Evolutionary conservation across 1,140 invertebrate genomes (phyloP).

Genomic region (Drosophila miranda): DNA sequence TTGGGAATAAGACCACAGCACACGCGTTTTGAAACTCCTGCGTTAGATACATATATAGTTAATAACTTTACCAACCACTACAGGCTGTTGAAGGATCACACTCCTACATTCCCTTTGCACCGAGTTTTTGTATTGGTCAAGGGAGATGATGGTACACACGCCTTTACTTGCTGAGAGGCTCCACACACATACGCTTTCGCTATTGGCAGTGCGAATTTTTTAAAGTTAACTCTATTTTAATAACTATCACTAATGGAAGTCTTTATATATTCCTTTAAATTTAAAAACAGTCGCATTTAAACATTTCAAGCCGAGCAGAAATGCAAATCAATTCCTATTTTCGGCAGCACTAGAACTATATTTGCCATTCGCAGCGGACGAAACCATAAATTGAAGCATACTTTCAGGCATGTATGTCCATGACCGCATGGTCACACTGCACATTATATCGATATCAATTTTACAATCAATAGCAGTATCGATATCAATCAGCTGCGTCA

Average conservation of each 20-base stretch:
- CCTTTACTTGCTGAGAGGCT: constrained; percentile 14
- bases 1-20: constrained; percentile 23
- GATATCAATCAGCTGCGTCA: too few species aligned
- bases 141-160: constrained; percentile 22
- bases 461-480: too few species aligned
- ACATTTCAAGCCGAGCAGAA: constrained; percentile 38
- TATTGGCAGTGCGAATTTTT: constrained; percentile 28
- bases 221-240: constrained; percentile 10
- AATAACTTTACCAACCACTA: too few species aligned
- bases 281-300: constrained; percentile 36
- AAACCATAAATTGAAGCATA: too few species aligned
- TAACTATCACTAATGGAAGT: constrained; percentile 1
- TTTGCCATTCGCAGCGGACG: too few species aligned
- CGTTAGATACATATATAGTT: too few species aligned
- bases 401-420: not conserved
- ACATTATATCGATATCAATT: too few species aligned
- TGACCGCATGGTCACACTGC: too few species aligned
- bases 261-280: constrained; percentile 3
- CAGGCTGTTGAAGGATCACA: too few species aligned
- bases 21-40: constrained; percentile 14
- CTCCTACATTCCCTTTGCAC: constrained; percentile 8
- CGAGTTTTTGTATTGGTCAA: constrained; percentile 23
- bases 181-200: constrained; percentile 31
- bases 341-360: constrained; percentile 24
- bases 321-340: constrained; percentile 49